Percentiles rank a stretch among this genome's conserved stretches.
Evolutionary conservation across 2,888 invertebrate genomes (phyloP).

Genomic region (Syritta pipiens): DNA sequence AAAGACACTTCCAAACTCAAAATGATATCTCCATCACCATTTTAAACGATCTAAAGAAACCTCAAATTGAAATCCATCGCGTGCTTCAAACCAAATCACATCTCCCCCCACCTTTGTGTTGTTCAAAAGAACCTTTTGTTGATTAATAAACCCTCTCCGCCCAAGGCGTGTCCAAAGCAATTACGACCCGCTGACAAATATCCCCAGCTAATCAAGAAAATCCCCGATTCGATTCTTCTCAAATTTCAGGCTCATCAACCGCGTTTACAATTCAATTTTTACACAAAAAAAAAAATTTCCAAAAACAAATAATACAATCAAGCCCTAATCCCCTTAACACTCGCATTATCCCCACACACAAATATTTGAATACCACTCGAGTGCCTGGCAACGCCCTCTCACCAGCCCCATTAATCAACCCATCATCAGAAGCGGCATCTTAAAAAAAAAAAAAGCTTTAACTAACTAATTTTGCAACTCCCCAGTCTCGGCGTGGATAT

Average conservation of each 20-base stretch:
- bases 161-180: neutral
- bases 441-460: conserved; percentile 10
- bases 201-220: neutral
- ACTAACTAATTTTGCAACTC: conserved; percentile 45
- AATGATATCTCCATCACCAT: too few species aligned
- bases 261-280: conserved; percentile 1
- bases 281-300: too few species aligned
- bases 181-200: neutral
- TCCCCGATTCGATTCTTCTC: neutral
- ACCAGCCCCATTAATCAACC: conserved; percentile 29
- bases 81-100: too few species aligned
- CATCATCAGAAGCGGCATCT: conserved; percentile 40
- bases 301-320: conserved; percentile 40
- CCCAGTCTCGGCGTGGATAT: neutral
- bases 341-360: conserved; percentile 15
- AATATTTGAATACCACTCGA: conserved; percentile 30
- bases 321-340: conserved; percentile 22
- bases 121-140: too few species aligned
- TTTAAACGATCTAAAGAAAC: too few species aligned
- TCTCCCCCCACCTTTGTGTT: too few species aligned
- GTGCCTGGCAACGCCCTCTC: conserved; percentile 31
- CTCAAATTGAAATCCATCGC: too few species aligned
- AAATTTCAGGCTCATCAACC: conserved; percentile 36
- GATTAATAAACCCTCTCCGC: too few species aligned
- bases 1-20: too few species aligned